These are phyloP conservation scores for Oscheius sp. DNA, from an alignment of 2,888 invertebrate species.

Conservation along the genomic window DNA sequence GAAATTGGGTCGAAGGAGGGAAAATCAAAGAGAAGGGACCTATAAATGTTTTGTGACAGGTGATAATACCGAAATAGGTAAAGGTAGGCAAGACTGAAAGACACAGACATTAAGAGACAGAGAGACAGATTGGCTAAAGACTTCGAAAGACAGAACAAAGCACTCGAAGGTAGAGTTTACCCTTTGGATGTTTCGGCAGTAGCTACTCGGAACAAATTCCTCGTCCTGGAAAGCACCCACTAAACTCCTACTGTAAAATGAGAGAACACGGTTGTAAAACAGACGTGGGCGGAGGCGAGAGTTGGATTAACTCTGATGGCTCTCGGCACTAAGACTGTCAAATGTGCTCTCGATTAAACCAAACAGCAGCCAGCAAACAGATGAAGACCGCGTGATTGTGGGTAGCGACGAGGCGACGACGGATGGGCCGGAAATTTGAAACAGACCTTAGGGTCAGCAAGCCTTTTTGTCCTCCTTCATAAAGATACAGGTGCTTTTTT, in stretches of 20 bases:
- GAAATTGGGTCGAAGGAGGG: no score
- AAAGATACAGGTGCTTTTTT: background rate
- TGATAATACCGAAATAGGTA: no score
- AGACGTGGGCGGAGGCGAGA: background rate
- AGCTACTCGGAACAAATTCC: background rate
- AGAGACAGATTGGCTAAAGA: no score
- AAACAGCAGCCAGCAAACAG: constrained; percentile 32
- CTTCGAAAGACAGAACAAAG: no score
- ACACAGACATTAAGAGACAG: no score
- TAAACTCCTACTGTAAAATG: no score
- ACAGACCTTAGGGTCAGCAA: constrained; percentile 12
- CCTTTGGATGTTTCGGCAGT: no score
- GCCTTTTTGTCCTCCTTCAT: background rate
- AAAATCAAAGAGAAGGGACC: no score
- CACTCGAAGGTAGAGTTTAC: no score
- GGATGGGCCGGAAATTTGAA: constrained; percentile 28
- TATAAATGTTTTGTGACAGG: no score
- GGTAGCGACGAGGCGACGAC: background rate
- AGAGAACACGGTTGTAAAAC: constrained; percentile 7
- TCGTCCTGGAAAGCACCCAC: background rate
- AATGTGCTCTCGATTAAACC: constrained; percentile 32
- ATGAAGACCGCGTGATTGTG: constrained; percentile 29
- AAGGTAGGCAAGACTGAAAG: no score
- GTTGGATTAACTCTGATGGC: background rate
- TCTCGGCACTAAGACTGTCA: constrained; percentile 16